Evolutionary conservation across 2,888 invertebrate genomes (phyloP), one percentile per base, ranked within the genome.

Genomic region (Amblyteles armatorius): DNA sequence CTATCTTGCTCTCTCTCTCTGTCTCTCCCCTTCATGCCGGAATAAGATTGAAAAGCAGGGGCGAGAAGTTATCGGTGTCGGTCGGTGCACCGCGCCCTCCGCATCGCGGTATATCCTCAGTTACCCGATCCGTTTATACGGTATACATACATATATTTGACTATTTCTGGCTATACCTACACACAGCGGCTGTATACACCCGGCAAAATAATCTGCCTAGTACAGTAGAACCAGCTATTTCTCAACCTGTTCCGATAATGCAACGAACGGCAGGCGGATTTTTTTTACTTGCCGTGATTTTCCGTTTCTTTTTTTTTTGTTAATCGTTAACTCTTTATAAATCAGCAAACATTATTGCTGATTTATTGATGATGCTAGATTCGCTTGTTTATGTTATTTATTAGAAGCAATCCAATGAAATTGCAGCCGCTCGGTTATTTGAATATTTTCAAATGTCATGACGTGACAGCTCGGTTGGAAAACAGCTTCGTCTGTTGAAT

Each of bases 11-110:
- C 40, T 5, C 33, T 33, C 33, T 9, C 40, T 26, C 55, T 63
- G 60, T 67, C 22, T 19, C 50, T 13, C 57, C n/a, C 55, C 73
- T 67, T 67, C 33, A 22, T 57, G 48, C 83, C 67, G 76, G 84
- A 78, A 81, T 84, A 81, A 81, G 84, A 84, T 84, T 84, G 84
- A 81, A 81, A 81, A 78, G 81, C 80, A 67, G 63, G 73, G 78
- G 73, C 63, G 78, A 81, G 81, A 81, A 84, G 84, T 84, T 84
- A 81, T 84, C 78, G 80, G 76, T 81, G 77, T 81, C 80, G 84
- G 77, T 81, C 50, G 81, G 77, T 81, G 73, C 80, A 65, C 60
- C 78, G 68, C 83, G 57, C 73, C 80, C 77, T 55, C 65, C 79
- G 48, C 65, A 52, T 67, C 68, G 68, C 44, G 52, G 72, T 73